phyloP scores from a whole-genome alignment of 2,888 invertebrate genomes.

The Sipha maydis region DNA sequence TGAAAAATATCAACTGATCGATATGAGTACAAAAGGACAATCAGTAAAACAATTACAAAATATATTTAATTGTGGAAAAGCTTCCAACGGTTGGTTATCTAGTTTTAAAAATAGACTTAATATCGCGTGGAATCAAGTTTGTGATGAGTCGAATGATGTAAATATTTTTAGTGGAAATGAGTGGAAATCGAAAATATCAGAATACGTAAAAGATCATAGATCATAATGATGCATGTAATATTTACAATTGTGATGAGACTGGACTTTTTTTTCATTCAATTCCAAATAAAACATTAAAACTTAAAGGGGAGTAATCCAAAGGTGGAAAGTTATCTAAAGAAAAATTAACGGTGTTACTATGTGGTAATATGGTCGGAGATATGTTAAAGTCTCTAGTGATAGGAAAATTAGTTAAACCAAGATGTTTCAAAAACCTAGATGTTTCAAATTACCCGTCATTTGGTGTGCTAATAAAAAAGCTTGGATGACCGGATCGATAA shows the following conservation, averaged over 20 bases:
- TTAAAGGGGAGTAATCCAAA: conserved; percentile 64
- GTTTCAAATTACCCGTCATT: neutral
- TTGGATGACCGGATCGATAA: too few relatives aligned
- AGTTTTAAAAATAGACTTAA: conserved; percentile 34
- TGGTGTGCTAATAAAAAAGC: too few relatives aligned
- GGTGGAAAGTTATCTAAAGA: conserved; percentile 66
- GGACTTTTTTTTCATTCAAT: conserved; percentile 62
- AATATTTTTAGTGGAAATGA: neutral
- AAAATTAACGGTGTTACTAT: conserved; percentile 64
- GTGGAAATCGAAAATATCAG: conserved; percentile 34
- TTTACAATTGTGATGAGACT: conserved; percentile 59
- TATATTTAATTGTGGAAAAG: neutral
- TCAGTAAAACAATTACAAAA: too few relatives aligned
- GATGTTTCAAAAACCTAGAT: conserved; percentile 50
- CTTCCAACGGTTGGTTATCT: conserved; percentile 30
- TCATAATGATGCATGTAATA: conserved; percentile 18
- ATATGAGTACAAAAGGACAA: too few relatives aligned
- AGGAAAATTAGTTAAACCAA: conserved; percentile 64
- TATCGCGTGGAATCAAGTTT: neutral
- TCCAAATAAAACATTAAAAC: conserved; percentile 65
- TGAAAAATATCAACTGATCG: too few relatives aligned
- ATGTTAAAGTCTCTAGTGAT: conserved; percentile 62
- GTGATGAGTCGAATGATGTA: conserved; percentile 30
- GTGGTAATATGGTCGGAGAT: conserved; percentile 64
- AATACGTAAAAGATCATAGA: neutral